A percentile compares a stretch with the other conserved stretches of the same genome.
Conservation (phyloP, 2,113 vertebrate genomes). For the Rhea pennata region DNA sequence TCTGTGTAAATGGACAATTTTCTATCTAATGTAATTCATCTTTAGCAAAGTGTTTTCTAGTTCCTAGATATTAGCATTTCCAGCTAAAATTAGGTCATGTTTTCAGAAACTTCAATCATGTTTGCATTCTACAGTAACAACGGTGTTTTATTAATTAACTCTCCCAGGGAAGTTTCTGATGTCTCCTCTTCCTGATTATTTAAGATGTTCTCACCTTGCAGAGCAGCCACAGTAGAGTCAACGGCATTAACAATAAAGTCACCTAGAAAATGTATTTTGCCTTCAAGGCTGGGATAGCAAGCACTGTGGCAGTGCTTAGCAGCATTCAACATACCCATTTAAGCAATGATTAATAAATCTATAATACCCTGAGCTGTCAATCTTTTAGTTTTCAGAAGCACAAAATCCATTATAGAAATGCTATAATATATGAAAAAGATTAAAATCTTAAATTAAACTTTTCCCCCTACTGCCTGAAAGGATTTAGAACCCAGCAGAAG, state of each 20-base stretch:
- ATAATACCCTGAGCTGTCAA: slow-evolving; percentile 74
- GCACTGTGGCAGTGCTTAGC: slow-evolving; percentile 37
- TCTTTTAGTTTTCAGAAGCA: slow-evolving; percentile 76
- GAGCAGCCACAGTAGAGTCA: neutral
- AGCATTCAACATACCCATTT: slow-evolving; percentile 46
- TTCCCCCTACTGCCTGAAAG: slow-evolving; percentile 70
- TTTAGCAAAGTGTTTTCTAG: neutral
- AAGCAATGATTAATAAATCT: slow-evolving; percentile 78
- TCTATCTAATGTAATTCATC: neutral
- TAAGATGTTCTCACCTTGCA: neutral
- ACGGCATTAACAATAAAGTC: slow-evolving; percentile 43
- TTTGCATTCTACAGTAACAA: neutral
- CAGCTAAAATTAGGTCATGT: rapidly evolving
- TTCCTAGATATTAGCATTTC: neutral
- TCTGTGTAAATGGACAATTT: neutral
- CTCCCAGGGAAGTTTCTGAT: neutral
- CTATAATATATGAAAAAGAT: slow-evolving; percentile 79
- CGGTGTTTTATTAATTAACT: neutral
- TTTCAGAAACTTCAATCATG: neutral
- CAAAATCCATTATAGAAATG: slow-evolving; percentile 78
- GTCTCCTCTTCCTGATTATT: slow-evolving; percentile 15
- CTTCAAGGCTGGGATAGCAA: slow-evolving; percentile 12
- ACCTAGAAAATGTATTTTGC: slow-evolving; percentile 40
- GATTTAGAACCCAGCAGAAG: slow-evolving; percentile 75
- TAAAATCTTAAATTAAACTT: slow-evolving; percentile 81